A percentile compares a stretch with the other conserved stretches of the same genome.
phyloP scores from a whole-genome alignment of 2,888 invertebrate genomes.

The Acleris holmiana region DNA sequence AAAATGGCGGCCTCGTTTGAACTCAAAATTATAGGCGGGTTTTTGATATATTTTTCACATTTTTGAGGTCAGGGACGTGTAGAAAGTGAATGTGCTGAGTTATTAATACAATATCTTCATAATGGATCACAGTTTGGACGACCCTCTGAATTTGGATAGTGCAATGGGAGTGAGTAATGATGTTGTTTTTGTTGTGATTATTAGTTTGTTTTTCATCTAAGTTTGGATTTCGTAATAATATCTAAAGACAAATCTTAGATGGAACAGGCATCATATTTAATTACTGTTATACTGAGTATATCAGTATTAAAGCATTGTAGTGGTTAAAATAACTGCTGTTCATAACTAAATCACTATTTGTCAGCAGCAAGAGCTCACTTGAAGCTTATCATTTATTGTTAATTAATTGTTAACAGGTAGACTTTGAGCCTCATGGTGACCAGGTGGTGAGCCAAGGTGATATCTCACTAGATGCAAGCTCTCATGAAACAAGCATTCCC shows the following conservation, averaged over 20 bases:
- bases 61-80: slow-evolving; percentile 30
- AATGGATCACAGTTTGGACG: slow-evolving; percentile 78
- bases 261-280: too few relatives aligned
- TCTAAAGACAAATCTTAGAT: background rate
- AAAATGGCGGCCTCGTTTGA: slow-evolving; percentile 84
- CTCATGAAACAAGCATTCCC: slow-evolving; percentile 59
- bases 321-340: background rate
- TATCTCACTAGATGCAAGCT: slow-evolving; percentile 57
- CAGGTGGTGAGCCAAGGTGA: slow-evolving; percentile 65
- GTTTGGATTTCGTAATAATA: slow-evolving; percentile 2
- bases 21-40: slow-evolving; percentile 60
- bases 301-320: too few relatives aligned
- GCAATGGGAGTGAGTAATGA: slow-evolving; percentile 69
- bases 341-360: background rate
- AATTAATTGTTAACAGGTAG: slow-evolving; percentile 58
- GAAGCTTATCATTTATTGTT: background rate
- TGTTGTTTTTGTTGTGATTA: slow-evolving; percentile 32
- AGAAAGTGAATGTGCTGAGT: slow-evolving; percentile 35
- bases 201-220: slow-evolving; percentile 34
- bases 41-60: slow-evolving; percentile 42
- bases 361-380: background rate
- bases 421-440: slow-evolving; percentile 67
- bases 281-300: too few relatives aligned
- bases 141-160: slow-evolving; percentile 70
- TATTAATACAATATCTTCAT: slow-evolving; percentile 39